Conservation (phyloP, 2,888 invertebrate genomes). For the Ceratothoa steindachneri region DNA sequence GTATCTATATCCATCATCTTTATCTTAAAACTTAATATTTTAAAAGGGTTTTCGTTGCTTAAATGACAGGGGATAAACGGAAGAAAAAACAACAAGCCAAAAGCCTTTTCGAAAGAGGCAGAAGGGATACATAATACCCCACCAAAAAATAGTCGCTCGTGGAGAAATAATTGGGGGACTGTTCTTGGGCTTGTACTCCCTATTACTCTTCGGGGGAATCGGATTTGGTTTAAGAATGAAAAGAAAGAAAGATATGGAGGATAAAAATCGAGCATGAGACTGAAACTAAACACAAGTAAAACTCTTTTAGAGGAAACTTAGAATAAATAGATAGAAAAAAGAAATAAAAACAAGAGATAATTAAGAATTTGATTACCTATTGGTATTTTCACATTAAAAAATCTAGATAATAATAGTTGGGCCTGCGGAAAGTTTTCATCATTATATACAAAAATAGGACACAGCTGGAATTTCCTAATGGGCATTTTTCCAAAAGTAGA, state of each 20-base stretch:
- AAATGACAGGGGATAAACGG: neutral
- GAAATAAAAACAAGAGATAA: neutral
- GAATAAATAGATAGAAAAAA: neutral
- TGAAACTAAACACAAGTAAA: too few relatives aligned
- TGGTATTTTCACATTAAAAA: neutral
- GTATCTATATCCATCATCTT: neutral
- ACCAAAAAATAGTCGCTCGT: neutral
- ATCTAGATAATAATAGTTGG: too few relatives aligned
- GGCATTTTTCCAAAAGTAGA: too few relatives aligned
- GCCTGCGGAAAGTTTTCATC: too few relatives aligned
- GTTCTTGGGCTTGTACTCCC: too few relatives aligned
- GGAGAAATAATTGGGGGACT: too few relatives aligned
- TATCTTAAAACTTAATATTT: neutral
- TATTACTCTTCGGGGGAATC: neutral
- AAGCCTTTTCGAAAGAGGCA: neutral
- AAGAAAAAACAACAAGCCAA: too few relatives aligned
- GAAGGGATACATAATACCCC: neutral
- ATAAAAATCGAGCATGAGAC: too few relatives aligned
- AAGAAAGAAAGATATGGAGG: too few relatives aligned
- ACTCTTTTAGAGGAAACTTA: too few relatives aligned
- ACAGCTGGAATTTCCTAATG: too few relatives aligned
- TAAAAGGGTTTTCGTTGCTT: neutral
- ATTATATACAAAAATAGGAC: too few relatives aligned
- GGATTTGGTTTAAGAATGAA: neutral
- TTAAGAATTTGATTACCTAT: neutral